Evolutionary conservation across 2,797 vertebrate genomes (phyloP).

Genomic region (Pangasius krempfi): DNA sequence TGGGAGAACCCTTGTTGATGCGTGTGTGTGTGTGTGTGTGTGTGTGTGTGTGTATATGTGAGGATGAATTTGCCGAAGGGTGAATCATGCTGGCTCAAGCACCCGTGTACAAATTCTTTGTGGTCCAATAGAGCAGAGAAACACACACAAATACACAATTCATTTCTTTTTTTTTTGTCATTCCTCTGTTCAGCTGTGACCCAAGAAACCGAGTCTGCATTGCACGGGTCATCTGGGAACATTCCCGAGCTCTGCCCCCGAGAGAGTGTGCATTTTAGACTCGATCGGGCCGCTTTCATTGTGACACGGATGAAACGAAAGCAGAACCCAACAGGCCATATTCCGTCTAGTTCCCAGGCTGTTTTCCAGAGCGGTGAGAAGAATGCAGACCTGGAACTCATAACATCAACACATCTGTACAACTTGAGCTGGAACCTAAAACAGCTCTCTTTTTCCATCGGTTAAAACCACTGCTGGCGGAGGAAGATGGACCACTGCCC

Average conservation of each 20-base stretch:
- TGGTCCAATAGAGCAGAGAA: constrained; percentile 34
- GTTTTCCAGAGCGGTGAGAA: constrained; percentile 4
- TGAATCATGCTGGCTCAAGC: constrained; percentile 25
- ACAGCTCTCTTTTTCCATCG: background rate
- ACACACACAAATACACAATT: constrained; percentile 1
- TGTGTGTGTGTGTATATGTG: background rate
- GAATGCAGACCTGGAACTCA: constrained; percentile 30
- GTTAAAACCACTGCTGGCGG: background rate
- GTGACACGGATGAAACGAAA: constrained; percentile 20
- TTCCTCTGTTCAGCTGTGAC: constrained; percentile 17
- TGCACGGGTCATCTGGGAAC: constrained; percentile 15
- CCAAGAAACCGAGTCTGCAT: constrained; percentile 20
- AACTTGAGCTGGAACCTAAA: background rate
- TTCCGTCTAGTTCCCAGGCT: background rate
- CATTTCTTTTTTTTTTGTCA: constrained; percentile 24
- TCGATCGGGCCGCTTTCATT: constrained; percentile 4
- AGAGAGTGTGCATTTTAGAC: background rate
- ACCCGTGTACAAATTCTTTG: constrained; percentile 25
- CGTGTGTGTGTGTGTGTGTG: too few relatives aligned
- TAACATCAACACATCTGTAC: constrained; percentile 28
- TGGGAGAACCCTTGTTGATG: background rate
- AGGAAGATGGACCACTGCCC: background rate
- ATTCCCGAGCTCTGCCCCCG: constrained; percentile 30
- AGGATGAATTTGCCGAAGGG: constrained; percentile 4
- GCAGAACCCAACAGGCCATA: background rate